Conservation (phyloP, 1,140 invertebrate genomes). For the Triops cancriformis region DNA sequence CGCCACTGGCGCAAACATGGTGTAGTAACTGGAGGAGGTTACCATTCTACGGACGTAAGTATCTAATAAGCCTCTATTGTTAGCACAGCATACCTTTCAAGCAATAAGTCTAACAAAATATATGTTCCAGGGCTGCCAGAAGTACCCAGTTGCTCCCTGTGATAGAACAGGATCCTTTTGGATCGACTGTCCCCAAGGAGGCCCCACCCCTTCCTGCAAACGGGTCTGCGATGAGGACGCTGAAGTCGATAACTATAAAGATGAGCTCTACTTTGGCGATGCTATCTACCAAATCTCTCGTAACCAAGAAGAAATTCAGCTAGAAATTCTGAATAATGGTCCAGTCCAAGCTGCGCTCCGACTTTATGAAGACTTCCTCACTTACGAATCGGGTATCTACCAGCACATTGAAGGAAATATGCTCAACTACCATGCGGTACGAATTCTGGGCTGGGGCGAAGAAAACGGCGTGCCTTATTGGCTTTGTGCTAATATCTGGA, state of each 20-base stretch:
- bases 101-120: background rate
- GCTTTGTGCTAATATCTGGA: slow-evolving; percentile 53
- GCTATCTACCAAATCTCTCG: slow-evolving; percentile 40
- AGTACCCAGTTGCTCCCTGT: slow-evolving; percentile 22
- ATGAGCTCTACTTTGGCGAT: slow-evolving; percentile 25
- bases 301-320: slow-evolving; percentile 44
- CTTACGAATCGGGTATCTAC: slow-evolving; percentile 50
- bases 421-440: slow-evolving; percentile 51
- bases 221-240: slow-evolving; percentile 25
- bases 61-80: slow-evolving; percentile 47
- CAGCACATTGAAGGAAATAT: slow-evolving; percentile 42
- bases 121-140: slow-evolving; percentile 21
- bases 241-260: slow-evolving; percentile 16
- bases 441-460: slow-evolving; percentile 49
- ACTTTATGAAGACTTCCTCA: slow-evolving; percentile 50
- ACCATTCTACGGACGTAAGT: slow-evolving; percentile 40
- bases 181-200: slow-evolving; percentile 20
- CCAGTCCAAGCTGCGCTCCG: slow-evolving; percentile 51
- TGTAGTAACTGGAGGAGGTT: slow-evolving; percentile 47
- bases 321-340: slow-evolving; percentile 49
- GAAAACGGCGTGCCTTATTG: slow-evolving; percentile 48
- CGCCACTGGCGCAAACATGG: slow-evolving; percentile 40
- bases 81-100: slow-evolving; percentile 43
- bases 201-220: slow-evolving; percentile 5
- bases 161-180: slow-evolving; percentile 18